Evolutionary conservation across 1,140 invertebrate genomes (phyloP), one percentile per base, ranked within the genome.

Genomic region (Anoplolepis gracilipes): DNA sequence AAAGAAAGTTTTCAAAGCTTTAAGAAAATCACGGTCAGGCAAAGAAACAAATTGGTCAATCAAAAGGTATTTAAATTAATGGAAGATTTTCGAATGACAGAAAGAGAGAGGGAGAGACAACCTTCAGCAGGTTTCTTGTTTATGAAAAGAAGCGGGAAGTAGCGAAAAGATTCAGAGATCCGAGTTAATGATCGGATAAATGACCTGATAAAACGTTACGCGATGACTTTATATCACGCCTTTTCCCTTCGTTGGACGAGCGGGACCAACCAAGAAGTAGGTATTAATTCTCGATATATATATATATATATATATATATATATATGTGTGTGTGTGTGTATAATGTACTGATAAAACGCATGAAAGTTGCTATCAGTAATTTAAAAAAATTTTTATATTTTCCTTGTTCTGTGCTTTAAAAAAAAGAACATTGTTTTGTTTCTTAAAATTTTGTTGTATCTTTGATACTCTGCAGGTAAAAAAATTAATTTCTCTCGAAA

Each of bases 121-220:
- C 33, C 2, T 65, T 33, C 75, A 77, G n/a, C 76, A 13, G 62
- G 49, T 70, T 70, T 81, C 53, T 81, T 55, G 64, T 57, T 69
- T 70, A 19, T 30, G n/a, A 42, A n/a, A 22, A 49, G 36, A 70
- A 70, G 46, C 61, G 42, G 67, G 53, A 79, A 72, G 73, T 77
- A 36, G 19, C 76, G 42, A 39, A 4, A 46, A 53, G 57, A 25
- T 76, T 64, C 78, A 49, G 22, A 87, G 78, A 81, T 72, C 65
- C 65, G 53, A 36, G 65, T 72, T 53, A 69, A 33, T 22, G 86
- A 87, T 87, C 72, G 13, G 16, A n/a, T n/a, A n/a, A n/a, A n/a
- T n/a, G 33, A 62, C 33, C 30, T 85, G 87, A 89, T 89, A 89
- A 88, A 89, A 89, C 33, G 19, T 33, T 39, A 36, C 30, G 30